These are phyloP conservation scores for Copidosoma aretas DNA, from an alignment of 2,888 invertebrate genomes.

Conservation along the genomic window DNA sequence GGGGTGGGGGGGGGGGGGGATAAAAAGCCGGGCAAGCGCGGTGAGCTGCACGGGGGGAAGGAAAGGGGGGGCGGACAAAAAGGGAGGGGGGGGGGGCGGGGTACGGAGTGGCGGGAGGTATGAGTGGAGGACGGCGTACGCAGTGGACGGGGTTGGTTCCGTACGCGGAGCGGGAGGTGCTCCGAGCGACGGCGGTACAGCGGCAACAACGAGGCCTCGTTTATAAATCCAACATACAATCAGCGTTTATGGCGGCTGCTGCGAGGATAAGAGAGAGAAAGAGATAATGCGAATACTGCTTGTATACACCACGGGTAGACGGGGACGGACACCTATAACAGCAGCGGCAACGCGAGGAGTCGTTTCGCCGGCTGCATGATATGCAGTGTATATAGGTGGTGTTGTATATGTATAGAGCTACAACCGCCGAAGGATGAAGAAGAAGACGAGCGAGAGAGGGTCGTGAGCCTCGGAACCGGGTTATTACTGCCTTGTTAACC, in stretches of 20 bases:
- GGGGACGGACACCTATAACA: constrained; percentile 4
- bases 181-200: not conserved
- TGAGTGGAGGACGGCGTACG: constrained; percentile 3
- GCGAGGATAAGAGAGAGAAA: constrained; percentile 34
- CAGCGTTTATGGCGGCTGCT: constrained; percentile 53
- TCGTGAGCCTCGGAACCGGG: constrained; percentile 47
- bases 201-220: constrained; percentile 47
- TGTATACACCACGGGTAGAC: not conserved
- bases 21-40: not conserved
- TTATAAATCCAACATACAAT: constrained; percentile 61
- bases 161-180: too few species aligned
- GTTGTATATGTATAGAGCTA: not conserved
- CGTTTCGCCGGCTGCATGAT: not conserved
- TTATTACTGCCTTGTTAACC: constrained; percentile 61
- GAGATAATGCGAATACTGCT: not conserved
- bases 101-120: not conserved
- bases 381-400: constrained; percentile 21
- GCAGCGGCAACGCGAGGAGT: not conserved
- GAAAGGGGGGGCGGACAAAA: not conserved
- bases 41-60: too few species aligned
- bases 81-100: constrained; percentile 1
- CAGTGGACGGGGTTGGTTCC: too few species aligned
- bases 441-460: constrained; percentile 36
- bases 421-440: constrained; percentile 25
- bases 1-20: not conserved